These are phyloP conservation scores for Trissonchulus sp. DNA, from an alignment of 2,888 invertebrate genomes.

Conservation along the genomic window DNA sequence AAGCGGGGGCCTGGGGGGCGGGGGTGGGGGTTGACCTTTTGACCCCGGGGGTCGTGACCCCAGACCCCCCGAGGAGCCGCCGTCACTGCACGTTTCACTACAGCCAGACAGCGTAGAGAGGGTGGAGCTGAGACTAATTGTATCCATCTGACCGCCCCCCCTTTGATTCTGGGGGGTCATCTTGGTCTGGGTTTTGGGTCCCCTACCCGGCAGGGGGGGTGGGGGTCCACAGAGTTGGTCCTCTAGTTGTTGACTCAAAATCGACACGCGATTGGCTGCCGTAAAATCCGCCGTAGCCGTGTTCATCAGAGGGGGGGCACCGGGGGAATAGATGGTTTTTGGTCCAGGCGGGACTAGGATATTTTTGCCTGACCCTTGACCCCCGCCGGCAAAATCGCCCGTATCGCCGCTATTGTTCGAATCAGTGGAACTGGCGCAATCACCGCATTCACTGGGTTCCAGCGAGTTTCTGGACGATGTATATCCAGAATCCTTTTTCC, in stretches of 20 bases:
- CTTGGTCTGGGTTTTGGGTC: too few relatives aligned
- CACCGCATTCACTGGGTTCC: constrained; percentile 49
- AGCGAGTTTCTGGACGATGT: constrained; percentile 50
- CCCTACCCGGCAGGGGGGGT: constrained; percentile 24
- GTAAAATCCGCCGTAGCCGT: constrained; percentile 14
- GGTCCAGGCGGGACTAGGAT: neutral
- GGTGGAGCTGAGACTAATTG: constrained; percentile 31
- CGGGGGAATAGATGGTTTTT: neutral
- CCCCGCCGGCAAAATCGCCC: neutral
- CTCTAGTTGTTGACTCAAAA: constrained; percentile 49
- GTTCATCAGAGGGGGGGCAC: neutral
- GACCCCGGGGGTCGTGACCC: neutral
- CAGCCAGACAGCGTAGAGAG: constrained; percentile 34
- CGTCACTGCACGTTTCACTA: constrained; percentile 16
- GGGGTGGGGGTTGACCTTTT: neutral
- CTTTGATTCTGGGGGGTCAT: too few relatives aligned
- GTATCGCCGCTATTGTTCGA: neutral
- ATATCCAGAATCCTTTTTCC: constrained; percentile 42
- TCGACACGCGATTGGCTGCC: constrained; percentile 42
- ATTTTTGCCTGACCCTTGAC: neutral
- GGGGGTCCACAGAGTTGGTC: constrained; percentile 36
- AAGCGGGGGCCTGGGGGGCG: constrained; percentile 37
- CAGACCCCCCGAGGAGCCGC: constrained; percentile 15
- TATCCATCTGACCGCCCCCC: constrained; percentile 11
- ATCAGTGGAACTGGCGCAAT: too few relatives aligned